Evolutionary conservation across 2,113 vertebrate species (phyloP).

Genomic region (Acrocephalus arundinaceus): DNA sequence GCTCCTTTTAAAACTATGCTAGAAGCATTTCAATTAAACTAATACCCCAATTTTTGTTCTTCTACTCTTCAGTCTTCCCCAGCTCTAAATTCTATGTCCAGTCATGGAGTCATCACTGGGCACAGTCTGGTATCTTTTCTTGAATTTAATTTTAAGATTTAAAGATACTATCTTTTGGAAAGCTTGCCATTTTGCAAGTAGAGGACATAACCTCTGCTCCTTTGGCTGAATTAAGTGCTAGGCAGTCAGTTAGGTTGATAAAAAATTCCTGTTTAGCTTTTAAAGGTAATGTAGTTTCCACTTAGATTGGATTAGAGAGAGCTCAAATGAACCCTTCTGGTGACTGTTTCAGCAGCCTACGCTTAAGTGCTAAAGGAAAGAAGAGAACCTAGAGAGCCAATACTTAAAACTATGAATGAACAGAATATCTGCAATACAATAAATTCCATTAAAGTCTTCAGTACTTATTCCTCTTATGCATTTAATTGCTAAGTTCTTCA

Average conservation of each 20-base stretch:
- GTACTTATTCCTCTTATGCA: neutral
- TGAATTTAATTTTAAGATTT: neutral
- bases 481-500: neutral
- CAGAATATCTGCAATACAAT: neutral
- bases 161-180: neutral
- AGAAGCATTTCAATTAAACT: neutral
- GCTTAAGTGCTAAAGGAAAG: neutral
- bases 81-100: neutral
- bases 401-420: neutral
- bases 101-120: fast-evolving
- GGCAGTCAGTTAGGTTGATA: neutral
- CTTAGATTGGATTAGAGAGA: neutral
- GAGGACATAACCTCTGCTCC: neutral
- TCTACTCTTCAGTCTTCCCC: neutral
- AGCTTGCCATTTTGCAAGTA: neutral
- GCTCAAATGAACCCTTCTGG: neutral
- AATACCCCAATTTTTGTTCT: neutral
- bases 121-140: neutral
- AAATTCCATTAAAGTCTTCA: neutral
- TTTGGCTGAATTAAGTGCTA: neutral
- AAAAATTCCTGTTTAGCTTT: neutral
- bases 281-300: neutral
- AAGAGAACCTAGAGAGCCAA: neutral
- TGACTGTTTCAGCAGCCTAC: neutral
- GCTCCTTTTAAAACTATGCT: neutral